Evolutionary conservation across 2,113 vertebrate species (phyloP).

Genomic region (Macrotus californicus): DNA sequence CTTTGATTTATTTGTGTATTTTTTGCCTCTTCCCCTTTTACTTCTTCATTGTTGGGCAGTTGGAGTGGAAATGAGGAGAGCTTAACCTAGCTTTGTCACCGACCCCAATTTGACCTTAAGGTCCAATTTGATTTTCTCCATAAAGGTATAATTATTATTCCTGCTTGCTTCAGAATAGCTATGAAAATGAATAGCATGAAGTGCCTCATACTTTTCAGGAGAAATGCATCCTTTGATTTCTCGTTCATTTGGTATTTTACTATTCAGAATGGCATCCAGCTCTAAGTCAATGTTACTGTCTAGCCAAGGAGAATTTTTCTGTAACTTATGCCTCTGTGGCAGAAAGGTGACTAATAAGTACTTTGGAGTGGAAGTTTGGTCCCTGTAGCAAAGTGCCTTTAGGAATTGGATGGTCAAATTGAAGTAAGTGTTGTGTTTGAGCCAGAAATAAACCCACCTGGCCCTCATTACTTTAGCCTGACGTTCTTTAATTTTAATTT

Average conservation of each 20-base stretch:
- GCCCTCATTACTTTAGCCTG: conserved; percentile 24
- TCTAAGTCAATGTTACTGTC: not conserved
- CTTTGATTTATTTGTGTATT: not conserved
- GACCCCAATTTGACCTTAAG: not conserved
- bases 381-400: conserved; percentile 21
- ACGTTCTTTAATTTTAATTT: conserved; percentile 36
- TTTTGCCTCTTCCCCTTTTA: not conserved
- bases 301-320: not conserved
- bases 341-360: conserved; percentile 14
- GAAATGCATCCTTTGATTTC: not conserved
- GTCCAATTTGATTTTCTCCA: not conserved
- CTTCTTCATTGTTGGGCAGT: not conserved
- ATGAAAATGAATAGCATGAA: not conserved
- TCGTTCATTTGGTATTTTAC: conserved; percentile 3
- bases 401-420: conserved; percentile 37
- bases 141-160: not conserved
- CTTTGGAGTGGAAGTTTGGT: conserved; percentile 25
- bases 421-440: not conserved
- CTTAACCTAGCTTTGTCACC: not conserved
- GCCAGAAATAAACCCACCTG: conserved; percentile 32
- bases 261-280: not conserved
- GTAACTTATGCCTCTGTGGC: not conserved
- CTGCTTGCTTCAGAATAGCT: not conserved
- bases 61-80: not conserved
- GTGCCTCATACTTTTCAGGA: not conserved